phyloP scores from a whole-genome alignment of 2,797 vertebrate genomes.

The Oreochromis mossambicus region DNA sequence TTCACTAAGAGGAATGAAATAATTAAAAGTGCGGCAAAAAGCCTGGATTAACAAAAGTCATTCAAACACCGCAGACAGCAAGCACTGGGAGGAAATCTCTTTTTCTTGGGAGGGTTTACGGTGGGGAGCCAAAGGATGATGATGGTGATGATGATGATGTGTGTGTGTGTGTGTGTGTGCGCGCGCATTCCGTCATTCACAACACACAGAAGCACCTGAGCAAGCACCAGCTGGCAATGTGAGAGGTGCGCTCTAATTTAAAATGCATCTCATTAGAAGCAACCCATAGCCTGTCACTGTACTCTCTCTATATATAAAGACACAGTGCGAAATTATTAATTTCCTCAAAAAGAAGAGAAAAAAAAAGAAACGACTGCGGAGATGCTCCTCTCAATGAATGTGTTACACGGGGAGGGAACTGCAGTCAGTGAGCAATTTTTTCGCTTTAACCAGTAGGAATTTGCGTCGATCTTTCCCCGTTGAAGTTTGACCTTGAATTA shows the following conservation, averaged over 20 bases:
- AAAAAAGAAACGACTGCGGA: conserved; percentile 13
- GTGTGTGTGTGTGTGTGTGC: conserved; percentile 13
- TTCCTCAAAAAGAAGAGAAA: not conserved
- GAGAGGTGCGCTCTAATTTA: conserved; percentile 77
- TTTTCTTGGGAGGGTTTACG: conserved; percentile 41
- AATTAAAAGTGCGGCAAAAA: conserved; percentile 59
- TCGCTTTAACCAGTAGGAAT: conserved; percentile 34
- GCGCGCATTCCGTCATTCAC: conserved; percentile 66
- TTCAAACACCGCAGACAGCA: conserved; percentile 30
- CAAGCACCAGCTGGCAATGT: conserved; percentile 77
- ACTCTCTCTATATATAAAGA: conserved; percentile 52
- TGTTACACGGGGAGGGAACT: conserved; percentile 15
- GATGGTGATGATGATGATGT: conserved; percentile 22
- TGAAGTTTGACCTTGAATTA: conserved; percentile 74
- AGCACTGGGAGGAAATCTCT: conserved; percentile 18
- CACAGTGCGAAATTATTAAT: conserved; percentile 54
- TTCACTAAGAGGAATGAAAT: conserved; percentile 47
- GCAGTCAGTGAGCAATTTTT: conserved; percentile 12
- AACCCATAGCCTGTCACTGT: conserved; percentile 69
- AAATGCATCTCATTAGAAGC: conserved; percentile 78
- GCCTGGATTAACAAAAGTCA: conserved; percentile 58
- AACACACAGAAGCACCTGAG: conserved; percentile 73
- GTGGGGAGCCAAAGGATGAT: conserved; percentile 42
- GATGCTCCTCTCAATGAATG: conserved; percentile 44
- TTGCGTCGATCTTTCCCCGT: conserved; percentile 35